Conservation (phyloP, 64 coral and sea anemone species). For the Pachyseris speciosa region DNA sequence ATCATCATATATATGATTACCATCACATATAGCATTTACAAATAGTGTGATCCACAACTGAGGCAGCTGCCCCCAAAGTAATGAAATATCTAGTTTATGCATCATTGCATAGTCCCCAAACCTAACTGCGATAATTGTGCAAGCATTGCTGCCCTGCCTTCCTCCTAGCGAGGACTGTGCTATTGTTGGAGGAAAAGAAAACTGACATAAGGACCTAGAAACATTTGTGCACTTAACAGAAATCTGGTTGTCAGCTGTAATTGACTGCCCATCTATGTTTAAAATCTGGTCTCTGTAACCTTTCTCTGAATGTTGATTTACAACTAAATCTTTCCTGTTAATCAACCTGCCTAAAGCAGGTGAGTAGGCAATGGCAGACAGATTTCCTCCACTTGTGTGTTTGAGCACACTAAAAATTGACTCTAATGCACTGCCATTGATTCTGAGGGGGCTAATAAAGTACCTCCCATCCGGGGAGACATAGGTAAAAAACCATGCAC, state of each 20-base stretch:
- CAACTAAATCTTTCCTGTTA: background rate
- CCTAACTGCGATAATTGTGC: slow-evolving; percentile 53
- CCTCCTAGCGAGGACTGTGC: slow-evolving; percentile 34
- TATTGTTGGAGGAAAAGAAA: background rate
- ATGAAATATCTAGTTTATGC: slow-evolving; percentile 28
- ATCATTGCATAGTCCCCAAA: slow-evolving; percentile 42
- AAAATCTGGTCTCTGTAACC: slow-evolving; percentile 39
- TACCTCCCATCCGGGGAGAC: slow-evolving; percentile 46
- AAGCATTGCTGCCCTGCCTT: slow-evolving; percentile 61
- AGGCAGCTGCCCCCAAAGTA: slow-evolving; percentile 36
- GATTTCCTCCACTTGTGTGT: slow-evolving; percentile 56
- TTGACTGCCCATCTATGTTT: background rate
- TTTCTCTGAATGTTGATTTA: slow-evolving; percentile 51
- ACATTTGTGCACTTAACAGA: background rate
- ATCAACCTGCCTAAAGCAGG: slow-evolving; percentile 60
- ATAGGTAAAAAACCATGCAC: slow-evolving; percentile 35
- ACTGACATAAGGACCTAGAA: too few species aligned
- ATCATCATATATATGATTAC: slow-evolving; percentile 55
- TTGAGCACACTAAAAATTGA: slow-evolving; percentile 65
- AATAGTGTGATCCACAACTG: slow-evolving; percentile 23
- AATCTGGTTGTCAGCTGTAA: background rate
- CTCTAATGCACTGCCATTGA: slow-evolving; percentile 64
- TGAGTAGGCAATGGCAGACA: slow-evolving; percentile 13
- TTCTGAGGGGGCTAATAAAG: slow-evolving; percentile 53
- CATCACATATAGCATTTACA: slow-evolving; percentile 52